A percentile compares a stretch with the other conserved stretches of the same genome.
These are phyloP conservation scores for Zaprionus kolodkinae DNA, from an alignment of 1,140 invertebrate species.

Conservation along the genomic window DNA sequence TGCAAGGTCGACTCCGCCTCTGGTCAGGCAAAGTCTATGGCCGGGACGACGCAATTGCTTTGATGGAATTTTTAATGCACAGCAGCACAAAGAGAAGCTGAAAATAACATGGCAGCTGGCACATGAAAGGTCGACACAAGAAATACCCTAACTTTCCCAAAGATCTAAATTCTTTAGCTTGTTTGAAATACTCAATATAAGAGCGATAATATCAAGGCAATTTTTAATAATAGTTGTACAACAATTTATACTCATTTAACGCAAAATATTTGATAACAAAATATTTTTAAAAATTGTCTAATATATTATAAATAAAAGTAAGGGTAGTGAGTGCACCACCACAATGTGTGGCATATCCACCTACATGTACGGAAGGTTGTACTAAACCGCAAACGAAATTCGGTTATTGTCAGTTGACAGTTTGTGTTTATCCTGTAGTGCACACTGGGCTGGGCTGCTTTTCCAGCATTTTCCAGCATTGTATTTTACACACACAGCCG, in stretches of 20 bases:
- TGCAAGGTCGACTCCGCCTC: conserved; percentile 36
- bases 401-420: conserved; percentile 40
- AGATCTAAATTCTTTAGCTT: too few relatives aligned
- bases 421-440: conserved; percentile 17
- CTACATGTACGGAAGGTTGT: background rate
- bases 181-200: too few relatives aligned
- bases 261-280: too few relatives aligned
- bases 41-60: conserved; percentile 46
- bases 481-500: conserved; percentile 28
- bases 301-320: background rate
- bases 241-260: too few relatives aligned
- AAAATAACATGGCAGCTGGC: background rate
- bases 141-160: conserved; percentile 13
- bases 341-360: background rate
- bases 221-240: too few relatives aligned
- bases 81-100: conserved; percentile 17
- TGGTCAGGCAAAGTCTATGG: conserved; percentile 31
- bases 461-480: conserved; percentile 34
- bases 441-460: conserved; percentile 8
- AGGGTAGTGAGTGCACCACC: background rate
- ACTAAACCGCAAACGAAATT: conserved; percentile 2
- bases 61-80: conserved; percentile 63
- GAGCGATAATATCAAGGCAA: too few relatives aligned
- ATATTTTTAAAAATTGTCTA: too few relatives aligned
- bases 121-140: background rate